Evolutionary conservation across 2,797 vertebrate genomes (phyloP).

Genomic region (Micromesistius poutassou): DNA sequence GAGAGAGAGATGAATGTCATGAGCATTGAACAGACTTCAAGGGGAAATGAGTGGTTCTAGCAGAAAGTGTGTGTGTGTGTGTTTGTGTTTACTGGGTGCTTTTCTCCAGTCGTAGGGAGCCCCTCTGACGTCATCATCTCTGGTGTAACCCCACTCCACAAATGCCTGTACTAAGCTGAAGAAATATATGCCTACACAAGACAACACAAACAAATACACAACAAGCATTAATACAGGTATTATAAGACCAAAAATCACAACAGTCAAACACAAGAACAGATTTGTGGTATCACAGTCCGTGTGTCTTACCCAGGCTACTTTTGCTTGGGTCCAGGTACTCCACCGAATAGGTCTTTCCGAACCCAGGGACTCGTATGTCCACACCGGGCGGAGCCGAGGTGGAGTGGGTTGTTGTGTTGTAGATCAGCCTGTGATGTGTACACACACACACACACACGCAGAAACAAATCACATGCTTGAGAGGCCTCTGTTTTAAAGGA

Average conservation of each 20-base stretch:
- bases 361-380: conserved; percentile 88
- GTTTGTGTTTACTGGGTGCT: conserved; percentile 86
- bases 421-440: conserved; percentile 78
- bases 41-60: neutral
- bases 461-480: neutral
- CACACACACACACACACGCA: conserved; percentile 1
- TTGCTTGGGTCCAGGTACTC: conserved; percentile 96
- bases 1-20: neutral
- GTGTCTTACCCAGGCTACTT: conserved; percentile 78
- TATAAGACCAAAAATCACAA: neutral
- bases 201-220: conserved; percentile 24
- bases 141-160: conserved; percentile 87
- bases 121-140: conserved; percentile 85
- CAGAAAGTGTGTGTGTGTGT: neutral
- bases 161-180: conserved; percentile 87
- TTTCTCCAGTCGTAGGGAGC: conserved; percentile 98
- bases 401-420: conserved; percentile 81
- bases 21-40: neutral
- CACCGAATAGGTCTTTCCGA: conserved; percentile 86
- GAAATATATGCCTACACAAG: conserved; percentile 87
- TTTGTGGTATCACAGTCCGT: neutral
- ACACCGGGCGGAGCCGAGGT: conserved; percentile 86
- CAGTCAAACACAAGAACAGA: neutral
- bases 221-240: neutral
- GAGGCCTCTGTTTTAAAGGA: neutral